These are phyloP conservation scores for Eclectus roratus DNA, from an alignment of 2,113 vertebrate species.

Conservation along the genomic window DNA sequence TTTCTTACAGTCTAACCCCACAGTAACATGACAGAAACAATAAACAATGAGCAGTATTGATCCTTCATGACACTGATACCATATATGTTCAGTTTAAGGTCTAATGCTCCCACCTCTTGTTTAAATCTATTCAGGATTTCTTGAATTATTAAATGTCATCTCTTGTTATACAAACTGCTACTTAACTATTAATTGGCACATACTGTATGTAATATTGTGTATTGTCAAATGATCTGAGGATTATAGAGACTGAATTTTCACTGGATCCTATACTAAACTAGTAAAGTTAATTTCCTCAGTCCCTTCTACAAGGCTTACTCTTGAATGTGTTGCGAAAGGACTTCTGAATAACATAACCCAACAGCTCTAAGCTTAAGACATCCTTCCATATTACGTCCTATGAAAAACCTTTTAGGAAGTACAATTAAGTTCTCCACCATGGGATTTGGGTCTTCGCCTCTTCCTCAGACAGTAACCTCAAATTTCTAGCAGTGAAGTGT, in stretches of 20 bases:
- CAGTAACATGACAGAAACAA: background rate
- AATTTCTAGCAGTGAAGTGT: background rate
- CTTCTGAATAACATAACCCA: background rate
- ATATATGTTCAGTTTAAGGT: background rate
- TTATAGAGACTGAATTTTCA: background rate
- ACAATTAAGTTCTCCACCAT: background rate
- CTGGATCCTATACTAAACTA: background rate
- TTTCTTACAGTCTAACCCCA: background rate
- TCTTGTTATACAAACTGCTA: background rate
- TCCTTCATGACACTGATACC: background rate
- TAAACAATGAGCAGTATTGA: background rate
- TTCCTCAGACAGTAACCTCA: background rate
- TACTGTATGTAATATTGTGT: background rate
- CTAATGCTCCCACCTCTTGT: background rate
- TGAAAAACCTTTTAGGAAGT: background rate
- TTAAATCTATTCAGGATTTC: background rate
- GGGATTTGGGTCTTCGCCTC: background rate
- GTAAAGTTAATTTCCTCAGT: background rate
- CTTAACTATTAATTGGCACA: background rate
- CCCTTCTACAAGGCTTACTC: background rate
- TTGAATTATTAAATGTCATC: background rate
- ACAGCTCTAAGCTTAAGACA: background rate
- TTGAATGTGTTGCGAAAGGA: background rate
- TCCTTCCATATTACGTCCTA: background rate
- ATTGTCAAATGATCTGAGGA: background rate